Conservation (phyloP, 2,113 vertebrate species). For the Hystrix brachyura region DNA sequence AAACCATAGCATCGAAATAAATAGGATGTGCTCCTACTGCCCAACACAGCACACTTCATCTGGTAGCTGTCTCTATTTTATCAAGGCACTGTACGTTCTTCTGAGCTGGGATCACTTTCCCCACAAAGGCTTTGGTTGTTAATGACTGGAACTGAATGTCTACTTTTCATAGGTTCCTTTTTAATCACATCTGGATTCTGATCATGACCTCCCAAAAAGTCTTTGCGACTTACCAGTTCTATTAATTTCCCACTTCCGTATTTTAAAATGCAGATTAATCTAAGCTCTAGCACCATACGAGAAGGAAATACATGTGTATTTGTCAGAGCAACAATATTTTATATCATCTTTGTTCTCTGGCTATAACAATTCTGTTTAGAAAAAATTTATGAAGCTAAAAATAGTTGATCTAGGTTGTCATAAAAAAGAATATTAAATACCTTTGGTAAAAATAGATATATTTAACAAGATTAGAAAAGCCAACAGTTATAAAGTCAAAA, state of each 20-base stretch:
- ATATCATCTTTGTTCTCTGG: conserved; percentile 83
- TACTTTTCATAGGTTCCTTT: conserved; percentile 1
- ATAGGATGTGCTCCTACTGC: conserved; percentile 73
- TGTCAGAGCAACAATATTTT: conserved; percentile 81
- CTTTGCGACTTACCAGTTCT: conserved; percentile 53
- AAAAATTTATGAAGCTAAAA: conserved; percentile 89
- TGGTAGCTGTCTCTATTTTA: conserved; percentile 5
- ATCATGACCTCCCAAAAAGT: conserved; percentile 66
- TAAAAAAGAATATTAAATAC: conserved; percentile 94
- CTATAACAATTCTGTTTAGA: conserved; percentile 86
- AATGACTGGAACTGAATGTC: conserved; percentile 58
- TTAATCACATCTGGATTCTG: conserved; percentile 59
- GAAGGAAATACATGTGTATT: conserved; percentile 79
- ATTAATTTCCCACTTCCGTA: conserved; percentile 64
- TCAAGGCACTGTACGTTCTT: conserved; percentile 54
- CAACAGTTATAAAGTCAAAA: conserved; percentile 90
- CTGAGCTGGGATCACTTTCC: conserved; percentile 63
- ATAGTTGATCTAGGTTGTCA: conserved; percentile 89
- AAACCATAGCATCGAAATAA: conserved; percentile 73
- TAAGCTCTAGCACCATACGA: conserved; percentile 83
- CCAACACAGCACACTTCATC: not conserved
- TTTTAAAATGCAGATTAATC: conserved; percentile 74
- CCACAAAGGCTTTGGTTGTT: not conserved
- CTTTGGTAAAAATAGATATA: conserved; percentile 94
- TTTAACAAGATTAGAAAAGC: conserved; percentile 93